Percentiles rank a stretch among this genome's conserved stretches.
Conservation (phyloP, 2,113 vertebrate genomes). For the Cyprinodon tularosa region DNA sequence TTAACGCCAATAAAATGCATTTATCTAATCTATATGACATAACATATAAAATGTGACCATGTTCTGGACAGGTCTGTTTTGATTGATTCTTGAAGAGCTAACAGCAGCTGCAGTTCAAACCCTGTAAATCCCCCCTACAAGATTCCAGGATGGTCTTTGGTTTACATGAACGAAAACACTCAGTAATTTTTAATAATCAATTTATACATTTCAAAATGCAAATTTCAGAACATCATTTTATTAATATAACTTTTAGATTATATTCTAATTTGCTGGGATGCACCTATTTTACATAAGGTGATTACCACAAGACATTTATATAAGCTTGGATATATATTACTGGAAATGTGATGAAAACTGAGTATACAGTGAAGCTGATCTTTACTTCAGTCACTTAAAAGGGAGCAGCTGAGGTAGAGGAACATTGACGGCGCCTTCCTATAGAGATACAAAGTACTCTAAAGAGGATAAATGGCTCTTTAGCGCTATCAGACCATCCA, state of each 20-base stretch:
- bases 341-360: neutral
- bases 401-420: conserved; percentile 30
- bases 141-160: neutral
- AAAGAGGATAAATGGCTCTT: conserved; percentile 74
- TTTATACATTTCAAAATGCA: neutral
- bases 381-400: conserved; percentile 14
- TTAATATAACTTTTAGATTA: neutral
- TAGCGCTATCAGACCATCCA: conserved; percentile 73
- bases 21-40: neutral
- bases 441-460: conserved; percentile 65
- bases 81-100: neutral
- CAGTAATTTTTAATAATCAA: neutral
- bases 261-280: neutral
- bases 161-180: neutral
- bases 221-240: neutral
- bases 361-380: neutral
- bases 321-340: conserved; percentile 3
- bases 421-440: conserved; percentile 51
- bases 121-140: neutral
- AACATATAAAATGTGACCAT: neutral
- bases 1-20: too few relatives aligned
- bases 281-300: neutral
- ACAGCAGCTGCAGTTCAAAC: neutral
- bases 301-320: conserved; percentile 16
- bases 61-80: neutral